Evolutionary conservation across 2,113 vertebrate species (phyloP), one percentile per base, ranked within the genome.

Genomic region (Xenopus borealis): DNA sequence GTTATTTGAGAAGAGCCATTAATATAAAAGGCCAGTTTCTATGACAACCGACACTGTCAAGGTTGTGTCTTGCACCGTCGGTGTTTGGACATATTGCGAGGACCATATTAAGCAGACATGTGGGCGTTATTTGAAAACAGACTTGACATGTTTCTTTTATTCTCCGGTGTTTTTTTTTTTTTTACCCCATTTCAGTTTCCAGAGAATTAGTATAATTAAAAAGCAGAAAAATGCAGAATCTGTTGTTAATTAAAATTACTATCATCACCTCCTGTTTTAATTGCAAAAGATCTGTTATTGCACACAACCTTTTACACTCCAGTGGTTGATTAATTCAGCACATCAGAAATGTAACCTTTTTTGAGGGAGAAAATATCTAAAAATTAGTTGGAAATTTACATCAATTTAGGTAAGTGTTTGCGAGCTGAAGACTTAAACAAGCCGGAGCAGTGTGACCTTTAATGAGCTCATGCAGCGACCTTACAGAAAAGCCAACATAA

Each of bases 241-340:
- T 57, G n/a, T 18, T n/a, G 69, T 77, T 77, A 77, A 77, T 77
- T 70, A 77, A 77, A 77, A 69, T 64, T 40, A 76, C 66, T 69
- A 76, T 76, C 66, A 76, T 76, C 70, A 76, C 69, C 73, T 75
- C 66, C 50, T 62, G n/a, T 66, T 20, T 53, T 76, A 76, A 76
- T 76, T 63, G 69, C 74, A 64, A 45, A 68, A 62, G 62, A 69
- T 62, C 57, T 69, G n/a, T 69, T 63, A 76, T 76, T 66, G 50
- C 64, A 69, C 63, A 27, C 66, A 76, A 70, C 74, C 74, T 76
- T 40, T 76, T 69, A 57, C 1, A 61, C 58, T 16, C 53, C 58
- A 64, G 64, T 33, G 69, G 57, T 45, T 76, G 74, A 76, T 75
- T 69, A 75, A 75, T 70, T 64, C 69, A 70, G 40, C 64, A 63